Percentiles rank a stretch among this genome's conserved stretches.
Evolutionary conservation across 2,888 invertebrate genomes (phyloP).

Genomic region (Malachius bipustulatus): DNA sequence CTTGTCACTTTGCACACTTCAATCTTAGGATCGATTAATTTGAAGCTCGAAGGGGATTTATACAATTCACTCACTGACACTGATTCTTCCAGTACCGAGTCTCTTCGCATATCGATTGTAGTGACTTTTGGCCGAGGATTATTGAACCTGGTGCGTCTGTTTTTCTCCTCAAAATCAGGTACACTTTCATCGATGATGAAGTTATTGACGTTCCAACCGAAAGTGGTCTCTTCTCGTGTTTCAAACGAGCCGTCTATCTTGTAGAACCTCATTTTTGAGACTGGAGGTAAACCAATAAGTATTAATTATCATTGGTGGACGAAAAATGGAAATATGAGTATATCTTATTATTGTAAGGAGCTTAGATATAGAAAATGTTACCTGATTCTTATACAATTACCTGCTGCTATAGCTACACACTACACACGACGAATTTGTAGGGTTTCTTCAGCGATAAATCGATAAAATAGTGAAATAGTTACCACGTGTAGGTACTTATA

Average conservation of each 20-base stretch:
- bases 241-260: constrained; percentile 25
- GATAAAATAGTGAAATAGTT: no score
- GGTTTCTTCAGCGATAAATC: no score
- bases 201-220: constrained; percentile 28
- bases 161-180: constrained; percentile 7
- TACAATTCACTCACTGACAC: background rate
- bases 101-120: constrained; percentile 3
- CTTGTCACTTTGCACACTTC: constrained; percentile 3
- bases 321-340: no score
- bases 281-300: no score
- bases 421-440: no score
- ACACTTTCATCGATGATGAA: constrained; percentile 21
- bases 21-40: constrained; percentile 5
- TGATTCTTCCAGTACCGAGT: constrained; percentile 3
- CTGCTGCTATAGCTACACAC: no score
- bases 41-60: background rate
- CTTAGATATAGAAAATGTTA: no score
- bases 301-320: no score
- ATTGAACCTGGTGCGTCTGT: background rate
- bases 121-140: constrained; percentile 4
- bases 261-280: constrained; percentile 26
- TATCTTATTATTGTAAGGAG: no score
- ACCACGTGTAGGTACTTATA: no score
- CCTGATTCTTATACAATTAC: no score
- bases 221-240: constrained; percentile 23